Evolutionary conservation across 2,888 invertebrate genomes (phyloP), one percentile per base, ranked within the genome.

Genomic region (Mythimna loreyi): DNA sequence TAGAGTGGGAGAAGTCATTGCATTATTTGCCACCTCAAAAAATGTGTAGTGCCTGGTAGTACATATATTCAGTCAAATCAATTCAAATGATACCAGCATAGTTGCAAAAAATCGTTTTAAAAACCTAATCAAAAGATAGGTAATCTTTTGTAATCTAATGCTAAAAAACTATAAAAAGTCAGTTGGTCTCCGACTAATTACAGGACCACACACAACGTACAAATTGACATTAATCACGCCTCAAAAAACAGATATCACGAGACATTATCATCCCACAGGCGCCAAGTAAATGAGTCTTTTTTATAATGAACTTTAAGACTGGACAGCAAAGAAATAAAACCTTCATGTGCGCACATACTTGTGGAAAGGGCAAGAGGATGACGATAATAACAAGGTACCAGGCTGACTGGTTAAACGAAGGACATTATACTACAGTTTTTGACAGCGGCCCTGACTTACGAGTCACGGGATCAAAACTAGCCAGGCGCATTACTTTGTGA

Each of bases 201-300:
- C 53, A n/a, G 13, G 67, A 79, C 74, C 79, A 73, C 76, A 76
- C 74, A 76, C 55, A 2, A 45, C 16, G 67, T 16, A 21, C 45
- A 47, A 58, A 47, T 36, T 25, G 11, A 43, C 47, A 76, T 73
- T 43, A 68, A 74, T 59, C 33, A 62, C 7, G 4, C 28, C 23
- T 47, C 43, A 67, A 66, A 52, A 56, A 63, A 65, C 47, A 33
- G 21, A 30, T 28, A 64, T 25, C 30, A 11, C 33, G 2, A 52
- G 50, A 50, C 52, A 61, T 64, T 64, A 61, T 68, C 59, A 36
- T 74, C 36, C 0, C 2, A 50, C 57, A 50, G 74, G 65, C 75
- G 75, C 67, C 63, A 67, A 75, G 67, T 67, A 67, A 76, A 72
- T 66, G 76, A 72, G 50, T 1, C 9, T 76, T 36, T 80, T 75